phyloP scores from a whole-genome alignment of 1,140 invertebrate species.

The Aphelenchoides avenae region DNA sequence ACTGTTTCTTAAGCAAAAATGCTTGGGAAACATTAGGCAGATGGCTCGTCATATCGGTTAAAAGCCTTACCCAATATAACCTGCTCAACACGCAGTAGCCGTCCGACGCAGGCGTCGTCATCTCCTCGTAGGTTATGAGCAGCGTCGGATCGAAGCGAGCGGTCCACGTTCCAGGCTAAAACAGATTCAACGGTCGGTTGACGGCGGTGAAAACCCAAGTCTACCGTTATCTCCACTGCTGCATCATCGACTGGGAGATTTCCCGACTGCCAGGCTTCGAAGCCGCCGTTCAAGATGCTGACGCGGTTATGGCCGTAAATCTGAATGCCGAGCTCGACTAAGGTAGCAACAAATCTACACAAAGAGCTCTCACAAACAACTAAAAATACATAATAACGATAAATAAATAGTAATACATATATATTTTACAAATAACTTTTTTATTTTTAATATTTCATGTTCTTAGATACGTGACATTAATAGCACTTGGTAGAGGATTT shows the following conservation, averaged over 20 bases:
- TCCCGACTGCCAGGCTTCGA: constrained; percentile 33
- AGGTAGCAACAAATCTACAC: background rate
- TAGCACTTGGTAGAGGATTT: no score
- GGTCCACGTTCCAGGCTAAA: constrained; percentile 40
- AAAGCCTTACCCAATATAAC: constrained; percentile 23
- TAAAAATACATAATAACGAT: constrained; percentile 10
- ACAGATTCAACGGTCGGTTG: background rate
- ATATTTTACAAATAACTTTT: background rate
- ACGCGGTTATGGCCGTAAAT: constrained; percentile 37
- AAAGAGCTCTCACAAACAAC: constrained; percentile 8
- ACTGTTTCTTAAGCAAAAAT: constrained; percentile 1
- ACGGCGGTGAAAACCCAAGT: background rate
- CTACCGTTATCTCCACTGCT: constrained; percentile 19
- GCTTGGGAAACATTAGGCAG: background rate
- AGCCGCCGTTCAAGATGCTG: constrained; percentile 28
- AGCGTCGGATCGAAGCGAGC: constrained; percentile 30
- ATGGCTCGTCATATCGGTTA: no score
- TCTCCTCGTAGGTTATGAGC: constrained; percentile 29
- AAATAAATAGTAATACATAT: background rate
- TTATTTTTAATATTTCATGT: background rate
- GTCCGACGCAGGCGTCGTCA: constrained; percentile 24
- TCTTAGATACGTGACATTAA: no score
- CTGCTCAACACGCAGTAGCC: constrained; percentile 37
- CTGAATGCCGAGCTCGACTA: constrained; percentile 5
- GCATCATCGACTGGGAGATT: constrained; percentile 29